These are phyloP conservation scores for Panthera tigris DNA, from an alignment of 2,113 vertebrate species.

Conservation along the genomic window DNA sequence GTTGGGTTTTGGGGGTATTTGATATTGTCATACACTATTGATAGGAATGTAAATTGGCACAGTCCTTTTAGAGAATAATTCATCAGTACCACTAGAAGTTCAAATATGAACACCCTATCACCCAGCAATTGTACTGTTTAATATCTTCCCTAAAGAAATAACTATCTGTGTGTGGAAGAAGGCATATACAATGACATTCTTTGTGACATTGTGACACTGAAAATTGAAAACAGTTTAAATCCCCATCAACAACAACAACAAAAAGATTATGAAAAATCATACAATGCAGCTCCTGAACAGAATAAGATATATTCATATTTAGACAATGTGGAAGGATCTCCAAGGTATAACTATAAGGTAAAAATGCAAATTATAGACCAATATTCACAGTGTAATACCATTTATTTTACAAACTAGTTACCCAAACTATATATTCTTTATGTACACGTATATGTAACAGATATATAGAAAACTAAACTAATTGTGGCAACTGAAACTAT, in stretches of 20 bases:
- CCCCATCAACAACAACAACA: background rate
- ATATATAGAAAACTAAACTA: background rate
- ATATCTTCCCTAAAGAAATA: background rate
- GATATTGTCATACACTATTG: background rate
- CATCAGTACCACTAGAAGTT: background rate
- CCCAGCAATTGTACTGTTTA: background rate
- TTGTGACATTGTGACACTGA: background rate
- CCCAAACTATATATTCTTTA: background rate
- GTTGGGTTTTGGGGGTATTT: background rate
- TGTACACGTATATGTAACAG: background rate
- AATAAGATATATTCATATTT: background rate
- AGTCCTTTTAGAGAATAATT: background rate
- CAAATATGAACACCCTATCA: background rate
- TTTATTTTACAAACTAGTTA: background rate
- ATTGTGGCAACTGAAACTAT: background rate
- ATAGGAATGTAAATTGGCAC: background rate
- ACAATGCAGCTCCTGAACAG: background rate
- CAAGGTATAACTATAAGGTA: background rate
- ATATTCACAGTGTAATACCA: background rate
- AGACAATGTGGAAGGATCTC: background rate
- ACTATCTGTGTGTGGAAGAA: background rate
- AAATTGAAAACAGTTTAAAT: background rate
- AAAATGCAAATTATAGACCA: background rate
- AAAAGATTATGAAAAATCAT: background rate
- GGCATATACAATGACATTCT: background rate